Conservation (phyloP, 2,113 vertebrate species). For the Oplegnathus fasciatus region DNA sequence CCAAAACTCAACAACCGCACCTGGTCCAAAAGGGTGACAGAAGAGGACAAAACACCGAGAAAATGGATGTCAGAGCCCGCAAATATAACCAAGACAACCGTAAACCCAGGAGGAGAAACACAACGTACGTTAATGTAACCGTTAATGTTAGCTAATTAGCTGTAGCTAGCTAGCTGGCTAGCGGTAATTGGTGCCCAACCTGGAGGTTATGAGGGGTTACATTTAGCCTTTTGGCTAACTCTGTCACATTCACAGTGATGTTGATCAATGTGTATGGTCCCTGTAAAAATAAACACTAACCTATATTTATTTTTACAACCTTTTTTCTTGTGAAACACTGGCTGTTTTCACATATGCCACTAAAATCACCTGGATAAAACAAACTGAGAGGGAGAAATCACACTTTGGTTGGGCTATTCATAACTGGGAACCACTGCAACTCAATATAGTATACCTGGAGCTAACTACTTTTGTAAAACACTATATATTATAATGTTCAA, state of each 20-base stretch:
- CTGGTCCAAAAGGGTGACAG: neutral
- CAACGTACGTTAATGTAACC: neutral
- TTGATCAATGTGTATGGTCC: neutral
- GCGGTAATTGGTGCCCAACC: too few relatives aligned
- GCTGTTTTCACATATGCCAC: too few relatives aligned
- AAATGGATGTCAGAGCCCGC: neutral
- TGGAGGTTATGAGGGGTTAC: too few relatives aligned
- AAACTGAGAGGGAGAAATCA: too few relatives aligned
- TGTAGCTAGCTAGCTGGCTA: neutral
- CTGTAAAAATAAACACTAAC: neutral
- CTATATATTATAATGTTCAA: neutral
- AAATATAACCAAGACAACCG: neutral
- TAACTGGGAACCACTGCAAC: too few relatives aligned
- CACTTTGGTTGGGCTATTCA: too few relatives aligned
- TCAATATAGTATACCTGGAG: neutral
- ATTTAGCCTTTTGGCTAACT: too few relatives aligned
- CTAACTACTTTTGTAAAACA: neutral
- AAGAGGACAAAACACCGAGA: neutral
- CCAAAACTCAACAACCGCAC: neutral
- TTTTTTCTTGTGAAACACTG: too few relatives aligned
- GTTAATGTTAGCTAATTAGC: neutral
- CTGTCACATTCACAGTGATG: neutral
- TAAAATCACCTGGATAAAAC: neutral
- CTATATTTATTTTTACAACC: too few relatives aligned
- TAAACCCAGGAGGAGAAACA: neutral